Base-by-base conservation (phyloP, 2,797 vertebrate genomes). In the Tiaroga cobitis region DNA sequence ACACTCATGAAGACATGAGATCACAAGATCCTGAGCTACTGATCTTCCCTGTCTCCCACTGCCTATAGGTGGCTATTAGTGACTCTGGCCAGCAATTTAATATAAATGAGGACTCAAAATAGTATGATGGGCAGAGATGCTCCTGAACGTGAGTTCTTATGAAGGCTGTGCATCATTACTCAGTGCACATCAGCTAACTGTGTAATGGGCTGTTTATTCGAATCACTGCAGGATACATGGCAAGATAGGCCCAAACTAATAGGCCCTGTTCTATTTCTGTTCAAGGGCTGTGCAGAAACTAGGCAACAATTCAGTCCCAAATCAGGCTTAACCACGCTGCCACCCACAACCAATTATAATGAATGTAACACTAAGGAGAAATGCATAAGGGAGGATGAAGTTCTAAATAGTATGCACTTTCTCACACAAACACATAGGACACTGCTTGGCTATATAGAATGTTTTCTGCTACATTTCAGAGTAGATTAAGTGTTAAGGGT, bases 21-120 rank as follows among this genome's bases (percentile, higher is more conserved):
- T 68, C 78, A 87, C 86, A 80, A 83, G 80, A 85, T 87, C 90
- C 70, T 32, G 85, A 87, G 67, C 86, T 87, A 78, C 87, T 83
- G 68, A 19, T 29, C 72, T 56, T 56, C 46, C 24, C 49, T 4
- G 24, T 70, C 79, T 81, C 24, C 80, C 67, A 67, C 87, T 72
- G 72, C 69, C 65, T 39, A 46, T 46, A 59, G 67, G 67, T 72
- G 76, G 75, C 21, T 72, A 80, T 79, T 85, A 85, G 51, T 79
- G 63, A 68, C 43, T 75, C 41, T 51, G 32, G 29, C 78, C 78
- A 34, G 87, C 21, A 39, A 73, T 83, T 63, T 78, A 54, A 70
- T 63, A 76, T 87, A 86, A 89, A 83, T 87, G 61, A 83, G 72
- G 29, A 37, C 41, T 83, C 70, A 21, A 67, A 83, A 56, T 77